Conservation (phyloP, 2,888 invertebrate genomes). For the Dynastes maya region DNA sequence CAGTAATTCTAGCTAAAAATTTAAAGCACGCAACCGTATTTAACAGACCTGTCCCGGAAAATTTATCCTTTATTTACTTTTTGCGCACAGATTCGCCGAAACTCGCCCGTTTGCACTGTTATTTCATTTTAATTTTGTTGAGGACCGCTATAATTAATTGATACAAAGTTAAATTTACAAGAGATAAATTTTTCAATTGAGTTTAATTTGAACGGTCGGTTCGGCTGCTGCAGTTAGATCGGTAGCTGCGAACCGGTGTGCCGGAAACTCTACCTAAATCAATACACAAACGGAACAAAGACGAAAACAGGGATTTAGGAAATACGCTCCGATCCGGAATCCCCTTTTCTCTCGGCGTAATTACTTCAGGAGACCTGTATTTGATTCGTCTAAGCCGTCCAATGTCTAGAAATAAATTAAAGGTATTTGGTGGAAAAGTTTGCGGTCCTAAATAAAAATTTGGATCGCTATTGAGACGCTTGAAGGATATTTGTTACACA, state of each 20-base stretch:
- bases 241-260: background rate
- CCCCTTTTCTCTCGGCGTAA: background rate
- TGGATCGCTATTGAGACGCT: background rate
- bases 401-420: conserved; percentile 8
- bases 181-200: conserved; percentile 22
- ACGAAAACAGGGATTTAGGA: conserved; percentile 12
- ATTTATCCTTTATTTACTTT: background rate
- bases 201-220: background rate
- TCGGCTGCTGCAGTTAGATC: background rate
- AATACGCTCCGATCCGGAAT: background rate
- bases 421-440: background rate
- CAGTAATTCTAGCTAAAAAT: background rate
- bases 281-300: conserved; percentile 13
- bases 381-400: conserved; percentile 10
- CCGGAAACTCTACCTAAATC: conserved; percentile 11
- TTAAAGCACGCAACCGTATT: conserved; percentile 2
- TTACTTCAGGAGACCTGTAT: background rate
- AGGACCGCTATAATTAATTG: conserved; percentile 11
- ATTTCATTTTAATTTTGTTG: conserved; percentile 18
- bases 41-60: background rate
- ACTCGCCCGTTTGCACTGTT: background rate
- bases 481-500: background rate
- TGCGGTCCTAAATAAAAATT: background rate
- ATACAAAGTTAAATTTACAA: conserved; percentile 10
- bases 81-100: background rate